Evolutionary conservation across 2,888 invertebrate species (phyloP), one percentile per base, ranked within the genome.

Genomic region (Rhabditophanes sp.): DNA sequence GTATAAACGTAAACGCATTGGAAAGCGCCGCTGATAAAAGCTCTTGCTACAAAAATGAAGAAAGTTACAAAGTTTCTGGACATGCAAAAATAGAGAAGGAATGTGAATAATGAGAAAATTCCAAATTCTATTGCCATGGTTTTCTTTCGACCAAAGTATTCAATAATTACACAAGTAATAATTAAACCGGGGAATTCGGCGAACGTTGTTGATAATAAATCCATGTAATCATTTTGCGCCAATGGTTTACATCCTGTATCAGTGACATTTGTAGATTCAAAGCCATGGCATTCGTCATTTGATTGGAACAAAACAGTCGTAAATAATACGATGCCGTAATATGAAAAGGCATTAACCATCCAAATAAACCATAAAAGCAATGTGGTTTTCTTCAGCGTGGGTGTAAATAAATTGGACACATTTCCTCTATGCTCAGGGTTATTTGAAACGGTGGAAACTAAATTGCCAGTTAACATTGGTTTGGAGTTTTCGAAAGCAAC

Each of bases 1-100:
- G 87, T 88, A 63, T 88, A 88, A 4, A 87, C 84, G 62, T 87
- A 88, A 0, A 84, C 83, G 0, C 84, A 84, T 73, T 87, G 85
- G 66, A 88, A 88, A 2, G 85, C 77, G 0, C 87, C 87, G 14
- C 85, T 83, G 52, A 87, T 83, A 42, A 87, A 79, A 3, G 82
- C 85, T 49, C 88, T 74, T 1, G 84, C 82, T 49, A 84, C 65
- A 66, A 87, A 87, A 44, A 88, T 69, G 48, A 83, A 75, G 30
- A 80, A 74, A 0, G 84, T 87, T 48, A 85, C 53, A 20, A 50
- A 48, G 25, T 43, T 38, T 26, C 64, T 59, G 30, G 14, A 54
- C 41, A 20, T 9, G 56, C 78, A 80, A 49, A 80, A 76, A 44
- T 79, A 75, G 21, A 84, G 70, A 11, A 81, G 74, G 53, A 70